A percentile compares a stretch with the other conserved stretches of the same genome.
These are phyloP conservation scores for Chrysochloris asiatica DNA, from an alignment of 2,113 vertebrate genomes.

Conservation along the genomic window DNA sequence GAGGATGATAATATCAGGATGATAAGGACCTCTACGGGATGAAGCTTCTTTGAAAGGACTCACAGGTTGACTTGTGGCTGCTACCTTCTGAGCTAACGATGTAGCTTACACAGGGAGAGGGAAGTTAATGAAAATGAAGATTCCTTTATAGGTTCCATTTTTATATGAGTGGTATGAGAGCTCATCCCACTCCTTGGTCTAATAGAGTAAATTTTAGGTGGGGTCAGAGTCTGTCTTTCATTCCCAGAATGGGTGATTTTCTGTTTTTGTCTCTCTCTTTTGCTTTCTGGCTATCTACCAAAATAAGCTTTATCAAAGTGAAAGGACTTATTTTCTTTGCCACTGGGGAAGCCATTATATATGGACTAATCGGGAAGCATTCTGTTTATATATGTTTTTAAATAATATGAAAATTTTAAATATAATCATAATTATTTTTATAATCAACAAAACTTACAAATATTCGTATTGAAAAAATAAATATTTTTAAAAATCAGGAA, in stretches of 20 bases:
- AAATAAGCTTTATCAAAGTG: background rate
- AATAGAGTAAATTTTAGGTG: background rate
- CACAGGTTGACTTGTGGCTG: background rate
- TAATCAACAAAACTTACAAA: constrained; percentile 37
- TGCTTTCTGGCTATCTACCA: background rate
- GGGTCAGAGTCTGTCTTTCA: background rate
- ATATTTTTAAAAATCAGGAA: constrained; percentile 44
- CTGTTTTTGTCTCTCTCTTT: background rate
- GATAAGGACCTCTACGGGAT: background rate
- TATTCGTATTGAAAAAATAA: constrained; percentile 41
- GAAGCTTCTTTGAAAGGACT: constrained; percentile 31
- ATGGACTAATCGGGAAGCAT: background rate
- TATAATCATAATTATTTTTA: constrained; percentile 43
- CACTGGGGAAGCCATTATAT: background rate
- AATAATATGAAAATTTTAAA: background rate
- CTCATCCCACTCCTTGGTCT: background rate
- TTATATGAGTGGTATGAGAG: background rate
- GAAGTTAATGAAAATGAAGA: background rate
- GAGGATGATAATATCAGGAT: constrained; percentile 6
- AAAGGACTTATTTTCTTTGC: background rate
- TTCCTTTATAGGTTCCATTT: background rate
- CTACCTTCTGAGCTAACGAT: background rate
- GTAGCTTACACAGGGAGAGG: background rate
- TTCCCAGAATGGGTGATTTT: background rate
- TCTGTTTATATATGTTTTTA: background rate